A percentile compares a stretch with the other conserved stretches of the same genome.
phyloP scores from a whole-genome alignment of 2,113 vertebrate genomes.

The Stegastes partitus region DNA sequence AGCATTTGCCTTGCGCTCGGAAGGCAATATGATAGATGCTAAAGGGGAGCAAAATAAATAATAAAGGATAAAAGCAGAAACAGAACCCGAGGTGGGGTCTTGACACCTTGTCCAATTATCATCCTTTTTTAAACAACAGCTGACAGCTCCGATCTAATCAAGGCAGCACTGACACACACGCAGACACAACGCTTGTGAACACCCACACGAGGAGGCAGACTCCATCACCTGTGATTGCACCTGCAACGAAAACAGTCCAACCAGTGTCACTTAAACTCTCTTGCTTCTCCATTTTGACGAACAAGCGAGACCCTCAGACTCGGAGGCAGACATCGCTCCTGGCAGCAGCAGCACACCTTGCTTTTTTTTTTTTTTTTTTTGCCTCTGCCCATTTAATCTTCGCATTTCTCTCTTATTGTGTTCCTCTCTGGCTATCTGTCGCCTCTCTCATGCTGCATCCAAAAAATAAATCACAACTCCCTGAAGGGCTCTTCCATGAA shows the following conservation, averaged over 20 bases:
- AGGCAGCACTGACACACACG: conserved; percentile 21
- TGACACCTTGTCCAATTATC: conserved; percentile 64
- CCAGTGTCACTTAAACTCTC: conserved; percentile 18
- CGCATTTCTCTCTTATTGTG: conserved; percentile 43
- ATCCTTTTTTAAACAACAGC: conserved; percentile 44
- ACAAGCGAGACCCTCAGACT: neutral
- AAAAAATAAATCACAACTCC: conserved; percentile 51
- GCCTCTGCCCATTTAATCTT: conserved; percentile 44
- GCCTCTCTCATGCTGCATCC: conserved; percentile 32
- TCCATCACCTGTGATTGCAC: conserved; percentile 30
- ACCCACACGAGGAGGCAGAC: conserved; percentile 24
- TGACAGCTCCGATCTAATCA: conserved; percentile 55
- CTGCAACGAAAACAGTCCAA: neutral
- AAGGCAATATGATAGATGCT: conserved; percentile 18
- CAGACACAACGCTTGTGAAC: neutral
- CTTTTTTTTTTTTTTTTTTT: conserved; percentile 50
- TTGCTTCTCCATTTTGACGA: neutral
- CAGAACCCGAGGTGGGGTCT: conserved; percentile 41
- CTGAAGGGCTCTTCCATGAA: conserved; percentile 26
- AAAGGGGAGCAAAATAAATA: conserved; percentile 44
- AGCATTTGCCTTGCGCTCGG: conserved; percentile 7
- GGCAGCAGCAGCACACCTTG: conserved; percentile 45
- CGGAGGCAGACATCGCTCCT: conserved; percentile 27
- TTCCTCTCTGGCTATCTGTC: conserved; percentile 26
- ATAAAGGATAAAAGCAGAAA: conserved; percentile 47